Percentiles rank a stretch among this genome's conserved stretches.
Conservation (phyloP, 1,140 invertebrate species). For the Drosophila erecta region DNA sequence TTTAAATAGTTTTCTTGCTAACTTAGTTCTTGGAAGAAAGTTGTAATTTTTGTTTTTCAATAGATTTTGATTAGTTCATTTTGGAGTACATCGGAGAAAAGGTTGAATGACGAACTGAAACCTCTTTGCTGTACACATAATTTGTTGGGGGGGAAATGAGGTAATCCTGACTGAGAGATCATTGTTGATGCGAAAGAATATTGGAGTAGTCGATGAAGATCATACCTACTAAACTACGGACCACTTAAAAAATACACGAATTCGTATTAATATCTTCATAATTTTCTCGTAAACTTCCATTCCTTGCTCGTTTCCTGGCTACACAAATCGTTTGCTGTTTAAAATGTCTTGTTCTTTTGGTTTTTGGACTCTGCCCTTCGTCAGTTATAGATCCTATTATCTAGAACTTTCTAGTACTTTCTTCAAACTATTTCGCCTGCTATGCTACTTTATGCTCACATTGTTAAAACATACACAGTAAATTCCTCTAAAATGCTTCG, state of each 20-base stretch:
- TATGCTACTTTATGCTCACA: slow-evolving; percentile 54
- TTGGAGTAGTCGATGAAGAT: slow-evolving; percentile 42
- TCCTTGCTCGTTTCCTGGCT: slow-evolving; percentile 19
- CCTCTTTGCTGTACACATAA: slow-evolving; percentile 30
- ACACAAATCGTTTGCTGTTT: slow-evolving; percentile 44
- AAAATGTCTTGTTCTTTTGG: slow-evolving; percentile 48
- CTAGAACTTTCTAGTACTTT: slow-evolving; percentile 5
- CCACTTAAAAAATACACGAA: slow-evolving; percentile 70
- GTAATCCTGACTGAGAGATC: slow-evolving; percentile 3
- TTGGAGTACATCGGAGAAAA: slow-evolving; percentile 30
- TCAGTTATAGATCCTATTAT: slow-evolving; percentile 2
- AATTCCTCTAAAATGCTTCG: slow-evolving; percentile 81
- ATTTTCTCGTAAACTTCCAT: slow-evolving; percentile 8
- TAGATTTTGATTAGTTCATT: slow-evolving; percentile 72
- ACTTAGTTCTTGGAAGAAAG: slow-evolving; percentile 79
- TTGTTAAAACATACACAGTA: slow-evolving; percentile 73
- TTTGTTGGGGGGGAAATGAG: slow-evolving; percentile 10
- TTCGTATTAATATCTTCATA: slow-evolving; percentile 44
- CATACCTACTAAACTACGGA: slow-evolving; percentile 73
- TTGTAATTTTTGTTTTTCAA: slow-evolving; percentile 50
- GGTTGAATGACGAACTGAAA: slow-evolving; percentile 59
- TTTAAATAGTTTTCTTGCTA: slow-evolving; percentile 67
- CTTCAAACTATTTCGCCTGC: slow-evolving; percentile 57
- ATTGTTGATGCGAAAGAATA: slow-evolving; percentile 32
- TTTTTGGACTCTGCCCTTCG: slow-evolving; percentile 53